Percentiles rank a stretch among this genome's conserved stretches.
These are phyloP conservation scores for Acestrorhynchus altus DNA, from an alignment of 2,797 vertebrate genomes.

Conservation along the genomic window DNA sequence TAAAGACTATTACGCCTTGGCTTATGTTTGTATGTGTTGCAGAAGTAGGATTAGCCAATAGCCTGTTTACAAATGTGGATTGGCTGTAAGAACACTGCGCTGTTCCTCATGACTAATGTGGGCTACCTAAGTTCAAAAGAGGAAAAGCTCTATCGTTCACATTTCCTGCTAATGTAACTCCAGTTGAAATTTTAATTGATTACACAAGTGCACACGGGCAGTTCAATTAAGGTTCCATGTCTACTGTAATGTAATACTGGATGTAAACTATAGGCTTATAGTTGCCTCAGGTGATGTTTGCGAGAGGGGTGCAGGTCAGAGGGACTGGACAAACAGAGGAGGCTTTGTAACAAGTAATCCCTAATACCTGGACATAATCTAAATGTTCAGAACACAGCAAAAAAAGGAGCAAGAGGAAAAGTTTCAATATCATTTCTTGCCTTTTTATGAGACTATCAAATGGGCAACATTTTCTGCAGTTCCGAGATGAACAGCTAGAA, in stretches of 20 bases:
- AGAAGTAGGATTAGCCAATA: not conserved
- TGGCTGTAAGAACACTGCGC: not conserved
- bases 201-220: not conserved
- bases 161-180: not conserved
- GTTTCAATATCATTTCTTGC: not conserved
- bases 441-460: too few relatives aligned
- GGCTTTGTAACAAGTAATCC: not conserved
- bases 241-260: not conserved
- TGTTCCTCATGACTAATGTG: not conserved
- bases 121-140: not conserved
- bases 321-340: not conserved
- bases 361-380: slow-evolving; percentile 3
- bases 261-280: not conserved
- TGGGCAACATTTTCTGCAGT: too few relatives aligned
- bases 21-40: slow-evolving; percentile 19
- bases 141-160: not conserved
- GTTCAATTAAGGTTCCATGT: not conserved
- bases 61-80: slow-evolving; percentile 21
- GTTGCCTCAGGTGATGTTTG: not conserved
- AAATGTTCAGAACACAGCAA: not conserved
- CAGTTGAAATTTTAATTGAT: not conserved
- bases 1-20: slow-evolving; percentile 34
- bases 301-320: not conserved
- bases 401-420: not conserved
- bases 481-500: too few relatives aligned